A percentile compares a stretch with the other conserved stretches of the same genome.
phyloP scores from a whole-genome alignment of 2,888 invertebrate species.

The Heliconius erato region DNA sequence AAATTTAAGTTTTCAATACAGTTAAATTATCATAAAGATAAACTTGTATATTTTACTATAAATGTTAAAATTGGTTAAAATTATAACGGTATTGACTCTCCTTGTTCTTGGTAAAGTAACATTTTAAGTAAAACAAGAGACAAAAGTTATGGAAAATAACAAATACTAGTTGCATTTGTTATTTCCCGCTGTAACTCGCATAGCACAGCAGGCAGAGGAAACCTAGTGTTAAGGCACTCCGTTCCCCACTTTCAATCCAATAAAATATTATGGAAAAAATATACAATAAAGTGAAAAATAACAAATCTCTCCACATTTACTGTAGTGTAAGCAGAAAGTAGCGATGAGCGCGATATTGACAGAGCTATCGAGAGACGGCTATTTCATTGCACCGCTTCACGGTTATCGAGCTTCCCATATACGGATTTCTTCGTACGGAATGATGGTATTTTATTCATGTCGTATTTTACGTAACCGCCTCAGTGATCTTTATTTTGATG shows the following conservation, averaged over 20 bases:
- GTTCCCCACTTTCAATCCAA: not conserved
- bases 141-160: no score
- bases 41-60: no score
- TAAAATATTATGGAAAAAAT: no score
- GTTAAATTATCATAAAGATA: no score
- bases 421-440: conserved; percentile 10
- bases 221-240: not conserved
- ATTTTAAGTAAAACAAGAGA: no score
- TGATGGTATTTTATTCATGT: not conserved
- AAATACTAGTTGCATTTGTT: no score
- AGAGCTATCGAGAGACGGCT: conserved; percentile 27
- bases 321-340: not conserved
- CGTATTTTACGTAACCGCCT: not conserved
- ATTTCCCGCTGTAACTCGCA: no score
- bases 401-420: conserved; percentile 16
- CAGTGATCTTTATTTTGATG: not conserved
- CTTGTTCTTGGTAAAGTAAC: no score
- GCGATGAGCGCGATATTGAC: conserved; percentile 23
- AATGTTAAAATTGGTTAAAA: no score
- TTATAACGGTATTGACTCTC: no score
- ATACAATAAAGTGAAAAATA: not conserved
- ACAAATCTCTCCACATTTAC: not conserved
- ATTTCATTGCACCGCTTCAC: conserved; percentile 13
- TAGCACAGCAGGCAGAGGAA: not conserved
- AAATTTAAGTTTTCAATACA: no score